Evolutionary conservation across 2,888 invertebrate genomes (phyloP), one percentile per base, ranked within the genome.

Genomic region (Diadegma fenestrale): DNA sequence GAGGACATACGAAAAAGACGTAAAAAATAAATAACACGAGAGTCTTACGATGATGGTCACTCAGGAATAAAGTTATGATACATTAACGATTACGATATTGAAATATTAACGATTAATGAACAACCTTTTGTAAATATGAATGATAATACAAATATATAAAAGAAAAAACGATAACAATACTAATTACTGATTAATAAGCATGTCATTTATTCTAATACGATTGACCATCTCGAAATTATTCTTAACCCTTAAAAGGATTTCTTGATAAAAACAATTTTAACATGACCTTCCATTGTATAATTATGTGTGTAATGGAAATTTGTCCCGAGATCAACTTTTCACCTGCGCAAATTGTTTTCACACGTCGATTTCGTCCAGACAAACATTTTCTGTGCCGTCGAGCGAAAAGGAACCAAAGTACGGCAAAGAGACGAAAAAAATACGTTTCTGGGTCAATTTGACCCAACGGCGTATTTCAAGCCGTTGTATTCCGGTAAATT

Each of bases 41-140:
- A 85, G 76, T 89, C 88, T 89, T 88, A 85, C 43, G 86, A 90
- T 91, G 89, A 90, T 89, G 90, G 90, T 90, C 90, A 91, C 92
- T 92, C 92, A 92, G 91, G 92, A 92, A 91, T 90, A 90, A 90
- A 86, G 88, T 90, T 90, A 89, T 86, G 89, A 88, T 88, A 80
- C 88, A 90, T 88, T 89, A 89, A 90, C 86, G 78, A 89, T 88
- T 91, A 89, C 90, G 90, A 92, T 91, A 90, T 88, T 90, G 89
- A 89, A 86, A 75, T 89, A 91, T 89, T 90, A 88, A 90, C 89
- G 87, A 89, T 90, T 89, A 89, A 90, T 85, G 87, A 87, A 90
- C 86, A 88, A 91, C 85, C 88, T 92, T 92, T 92, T 93, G 93
- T 93, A 93, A 92, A 93, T 92, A 92, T 89, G 88, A 90, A 89